A percentile compares a stretch with the other conserved stretches of the same genome.
Evolutionary conservation across 2,113 vertebrate genomes (phyloP).

Genomic region (Xiphias gladius): DNA sequence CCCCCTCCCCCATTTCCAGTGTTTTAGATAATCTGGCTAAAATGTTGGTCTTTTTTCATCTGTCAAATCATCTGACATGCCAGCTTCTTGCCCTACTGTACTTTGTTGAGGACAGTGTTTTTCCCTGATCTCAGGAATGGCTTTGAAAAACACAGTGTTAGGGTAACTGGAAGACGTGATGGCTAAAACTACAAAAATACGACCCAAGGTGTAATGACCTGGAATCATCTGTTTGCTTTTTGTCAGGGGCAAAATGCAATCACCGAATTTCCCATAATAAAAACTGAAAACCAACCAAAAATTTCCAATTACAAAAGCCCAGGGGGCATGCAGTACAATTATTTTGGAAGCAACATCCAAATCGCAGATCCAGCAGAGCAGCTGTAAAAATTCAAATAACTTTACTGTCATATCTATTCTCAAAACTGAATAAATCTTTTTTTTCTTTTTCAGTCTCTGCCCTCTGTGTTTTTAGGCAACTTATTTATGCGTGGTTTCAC

Average conservation of each 20-base stretch:
- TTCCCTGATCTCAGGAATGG: not conserved
- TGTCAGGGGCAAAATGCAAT: conserved; percentile 39
- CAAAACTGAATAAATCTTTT: conserved; percentile 44
- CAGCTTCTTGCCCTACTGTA: no score
- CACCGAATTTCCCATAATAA: conserved; percentile 28
- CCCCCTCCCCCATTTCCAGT: not conserved
- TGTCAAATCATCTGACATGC: not conserved
- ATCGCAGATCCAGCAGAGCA: conserved; percentile 48
- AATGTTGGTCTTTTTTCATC: not conserved
- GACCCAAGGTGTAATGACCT: conserved; percentile 9
- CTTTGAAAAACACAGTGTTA: not conserved
- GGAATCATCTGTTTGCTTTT: conserved; percentile 20
- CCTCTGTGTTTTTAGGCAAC: conserved; percentile 49
- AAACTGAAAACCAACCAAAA: conserved; percentile 50
- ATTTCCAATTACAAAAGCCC: conserved; percentile 66
- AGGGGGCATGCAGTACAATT: conserved; percentile 45
- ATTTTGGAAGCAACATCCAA: conserved; percentile 44
- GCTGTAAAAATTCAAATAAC: conserved; percentile 48
- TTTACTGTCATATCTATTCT: conserved; percentile 39
- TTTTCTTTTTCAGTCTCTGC: not conserved
- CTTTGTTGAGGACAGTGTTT: not conserved
- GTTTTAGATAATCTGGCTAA: not conserved
- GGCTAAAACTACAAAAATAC: not conserved
- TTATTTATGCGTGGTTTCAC: conserved; percentile 57
- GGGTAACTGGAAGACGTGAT: not conserved